Percentiles rank a stretch among this genome's conserved stretches.
phyloP scores from a whole-genome alignment of 2,797 vertebrate species.

The Clarias pachynema region DNA sequence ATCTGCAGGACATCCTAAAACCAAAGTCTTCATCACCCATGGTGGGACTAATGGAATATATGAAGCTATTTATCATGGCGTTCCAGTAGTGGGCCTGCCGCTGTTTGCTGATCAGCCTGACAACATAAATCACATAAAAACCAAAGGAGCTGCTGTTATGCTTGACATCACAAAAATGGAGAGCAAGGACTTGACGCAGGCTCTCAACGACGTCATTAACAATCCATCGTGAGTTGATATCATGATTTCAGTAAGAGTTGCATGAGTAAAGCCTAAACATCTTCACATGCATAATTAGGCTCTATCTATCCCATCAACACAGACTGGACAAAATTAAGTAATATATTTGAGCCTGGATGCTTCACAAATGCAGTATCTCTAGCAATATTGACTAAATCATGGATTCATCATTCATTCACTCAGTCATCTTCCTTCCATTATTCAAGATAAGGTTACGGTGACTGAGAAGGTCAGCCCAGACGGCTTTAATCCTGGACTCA shows the following conservation, averaged over 20 bases:
- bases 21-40: conserved; percentile 76
- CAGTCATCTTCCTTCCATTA: too few species aligned
- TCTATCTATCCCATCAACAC: too few species aligned
- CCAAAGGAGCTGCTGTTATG: conserved; percentile 75
- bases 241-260: background rate
- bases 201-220: conserved; percentile 64
- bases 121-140: conserved; percentile 78
- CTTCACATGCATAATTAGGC: too few species aligned
- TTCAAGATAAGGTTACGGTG: too few species aligned
- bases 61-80: conserved; percentile 84
- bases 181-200: conserved; percentile 70
- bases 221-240: conserved; percentile 54
- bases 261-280: too few species aligned
- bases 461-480: background rate
- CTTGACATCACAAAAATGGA: conserved; percentile 76
- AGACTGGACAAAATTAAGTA: too few species aligned
- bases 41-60: conserved; percentile 86
- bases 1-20: conserved; percentile 78
- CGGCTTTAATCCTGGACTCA: background rate
- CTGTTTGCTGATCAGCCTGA: conserved; percentile 82
- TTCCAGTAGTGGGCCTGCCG: conserved; percentile 84
- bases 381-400: too few species aligned
- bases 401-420: too few species aligned
- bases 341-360: too few species aligned
- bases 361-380: too few species aligned